Evolutionary conservation across 2,888 invertebrate species (phyloP).

Genomic region (Lordiphosa andalusiaca): DNA sequence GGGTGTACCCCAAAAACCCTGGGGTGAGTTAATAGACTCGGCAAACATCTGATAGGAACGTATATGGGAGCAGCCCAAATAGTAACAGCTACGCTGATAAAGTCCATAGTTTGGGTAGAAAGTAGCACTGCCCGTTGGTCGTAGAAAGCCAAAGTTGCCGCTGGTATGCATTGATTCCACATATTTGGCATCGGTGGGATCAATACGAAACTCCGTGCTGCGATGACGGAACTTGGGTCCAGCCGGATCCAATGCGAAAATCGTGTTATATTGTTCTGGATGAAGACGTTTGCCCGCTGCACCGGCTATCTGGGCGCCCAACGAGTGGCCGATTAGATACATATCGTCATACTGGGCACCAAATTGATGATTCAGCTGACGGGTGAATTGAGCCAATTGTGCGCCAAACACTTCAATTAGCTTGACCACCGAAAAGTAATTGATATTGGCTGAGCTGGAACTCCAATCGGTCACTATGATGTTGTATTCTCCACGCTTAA

Average conservation of each 20-base stretch:
- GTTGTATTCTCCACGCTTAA: constrained; percentile 66
- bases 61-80: constrained; percentile 76
- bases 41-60: constrained; percentile 76
- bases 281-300: constrained; percentile 71
- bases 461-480: constrained; percentile 78
- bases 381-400: constrained; percentile 67
- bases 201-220: constrained; percentile 69
- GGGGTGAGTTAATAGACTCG: constrained; percentile 70
- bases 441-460: constrained; percentile 66
- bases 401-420: constrained; percentile 69
- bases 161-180: constrained; percentile 80
- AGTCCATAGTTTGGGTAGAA: constrained; percentile 80
- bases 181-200: constrained; percentile 74
- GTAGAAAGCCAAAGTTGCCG: constrained; percentile 73
- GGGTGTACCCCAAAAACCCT: constrained; percentile 76
- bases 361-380: constrained; percentile 54
- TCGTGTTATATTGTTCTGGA: constrained; percentile 69
- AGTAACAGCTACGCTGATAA: constrained; percentile 70
- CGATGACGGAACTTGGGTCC: constrained; percentile 71
- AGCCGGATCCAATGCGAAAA: constrained; percentile 80
- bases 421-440: constrained; percentile 71
- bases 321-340: constrained; percentile 78
- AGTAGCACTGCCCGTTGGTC: constrained; percentile 77
- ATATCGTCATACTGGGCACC: constrained; percentile 56
- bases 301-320: constrained; percentile 79